phyloP scores from a whole-genome alignment of 2,113 vertebrate genomes.

The Reinhardtius hippoglossoides region DNA sequence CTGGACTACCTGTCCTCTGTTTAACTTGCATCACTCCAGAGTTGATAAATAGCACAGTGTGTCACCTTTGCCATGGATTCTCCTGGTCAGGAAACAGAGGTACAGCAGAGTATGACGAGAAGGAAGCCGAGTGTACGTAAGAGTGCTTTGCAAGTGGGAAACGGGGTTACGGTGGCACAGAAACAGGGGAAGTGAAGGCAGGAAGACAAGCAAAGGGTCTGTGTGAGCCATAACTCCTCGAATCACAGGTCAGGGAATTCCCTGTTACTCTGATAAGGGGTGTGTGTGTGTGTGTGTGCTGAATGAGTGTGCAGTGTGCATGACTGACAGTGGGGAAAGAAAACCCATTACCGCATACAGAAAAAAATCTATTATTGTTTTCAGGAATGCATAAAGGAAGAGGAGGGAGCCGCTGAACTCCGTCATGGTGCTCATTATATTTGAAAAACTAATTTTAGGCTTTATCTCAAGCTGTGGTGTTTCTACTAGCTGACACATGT shows the following conservation, averaged over 20 bases:
- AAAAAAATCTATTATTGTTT: not conserved
- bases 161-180: not conserved
- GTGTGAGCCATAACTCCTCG: slow-evolving; percentile 18
- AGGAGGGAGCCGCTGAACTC: not conserved
- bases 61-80: slow-evolving; percentile 29
- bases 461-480: not conserved
- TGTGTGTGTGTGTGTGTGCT: not conserved
- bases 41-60: slow-evolving; percentile 5
- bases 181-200: slow-evolving; percentile 43
- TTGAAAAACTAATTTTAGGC: not conserved
- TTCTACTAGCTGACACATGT: not conserved
- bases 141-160: slow-evolving; percentile 6
- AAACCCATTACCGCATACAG: not conserved
- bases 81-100: slow-evolving; percentile 51
- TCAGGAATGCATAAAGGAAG: not conserved
- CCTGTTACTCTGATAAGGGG: slow-evolving; percentile 40
- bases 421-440: not conserved
- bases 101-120: slow-evolving; percentile 5
- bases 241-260: slow-evolving; percentile 65
- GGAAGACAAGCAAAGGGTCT: slow-evolving; percentile 26
- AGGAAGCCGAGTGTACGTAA: slow-evolving; percentile 23
- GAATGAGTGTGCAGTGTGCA: not conserved
- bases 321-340: not conserved
- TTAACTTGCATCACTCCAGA: slow-evolving; percentile 12
- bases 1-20: not conserved